Evolutionary conservation across 2,113 vertebrate genomes (phyloP), one percentile per base, ranked within the genome.

Genomic region (Salminus brasiliensis): DNA sequence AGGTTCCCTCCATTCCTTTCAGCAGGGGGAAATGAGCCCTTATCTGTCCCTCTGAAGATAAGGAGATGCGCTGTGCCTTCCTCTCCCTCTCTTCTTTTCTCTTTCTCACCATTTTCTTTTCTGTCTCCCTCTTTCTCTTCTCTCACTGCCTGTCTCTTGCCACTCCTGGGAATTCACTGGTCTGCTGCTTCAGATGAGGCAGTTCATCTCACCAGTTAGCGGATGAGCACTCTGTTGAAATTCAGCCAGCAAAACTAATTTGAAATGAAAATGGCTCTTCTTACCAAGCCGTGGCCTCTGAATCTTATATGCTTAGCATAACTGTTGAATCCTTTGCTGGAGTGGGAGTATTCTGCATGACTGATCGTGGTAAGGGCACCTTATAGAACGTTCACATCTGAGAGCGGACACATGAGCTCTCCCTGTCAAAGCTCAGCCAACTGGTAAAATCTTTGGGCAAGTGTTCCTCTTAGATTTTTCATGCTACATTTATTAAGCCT

Each of bases 1-100:
- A 83, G 74, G 85, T 79, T 68, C 72, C 62, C 84, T 81, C 74
- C 84, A 79, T 83, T 78, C 49, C 76, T 79, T 85, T 74, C 81
- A 25, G 84, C 49, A 53, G 47, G 79, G 70, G 69, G 81, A 88
- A 91, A 88, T 88, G 85, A 88, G 78, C 66, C 80, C 81, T 90
- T 88, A 91, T 89, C 90, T 87, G 88, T 82, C 74, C 78, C 85
- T 89, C 74, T 88, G 86, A 85, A 89, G 88, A 92, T 91, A 90
- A 92, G 84, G 85, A 85, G 68, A 78, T 79, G 76, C 84, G 78
- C 43, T 79, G 47, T 81, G 71, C 72, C 76, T 85, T 79, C 86
- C 81, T 85, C 59, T 52, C 39, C 18, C 47, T 55, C 12, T 32
- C 30, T 62, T 1, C 29, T 47, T 30, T n/a, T n/a, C n/a, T n/a